phyloP scores from a whole-genome alignment of 2,113 vertebrate genomes.

The Damaliscus lunatus region DNA sequence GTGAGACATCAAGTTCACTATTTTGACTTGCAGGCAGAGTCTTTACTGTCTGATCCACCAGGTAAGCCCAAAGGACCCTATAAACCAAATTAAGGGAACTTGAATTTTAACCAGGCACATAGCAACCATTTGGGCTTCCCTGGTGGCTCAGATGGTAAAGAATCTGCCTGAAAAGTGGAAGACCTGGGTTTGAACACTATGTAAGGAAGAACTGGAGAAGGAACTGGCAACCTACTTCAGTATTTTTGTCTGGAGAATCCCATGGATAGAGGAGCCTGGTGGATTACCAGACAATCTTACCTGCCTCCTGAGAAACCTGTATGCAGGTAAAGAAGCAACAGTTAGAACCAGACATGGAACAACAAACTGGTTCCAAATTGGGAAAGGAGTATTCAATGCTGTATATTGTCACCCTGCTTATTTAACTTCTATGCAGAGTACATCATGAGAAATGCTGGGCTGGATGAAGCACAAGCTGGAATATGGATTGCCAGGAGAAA shows the following conservation, averaged over 20 bases:
- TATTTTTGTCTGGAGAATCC: background rate
- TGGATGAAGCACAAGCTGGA: background rate
- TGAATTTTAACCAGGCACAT: background rate
- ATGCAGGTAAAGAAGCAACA: background rate
- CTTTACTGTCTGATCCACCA: background rate
- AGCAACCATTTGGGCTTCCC: background rate
- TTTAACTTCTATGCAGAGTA: background rate
- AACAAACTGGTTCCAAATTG: background rate
- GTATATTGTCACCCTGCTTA: background rate
- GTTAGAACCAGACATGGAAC: background rate
- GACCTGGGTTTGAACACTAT: background rate
- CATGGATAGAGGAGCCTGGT: background rate
- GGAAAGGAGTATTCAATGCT: background rate
- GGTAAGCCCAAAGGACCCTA: background rate
- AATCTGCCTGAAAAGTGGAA: background rate
- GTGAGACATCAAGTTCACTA: background rate
- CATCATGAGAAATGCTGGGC: background rate
- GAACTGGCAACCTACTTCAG: background rate
- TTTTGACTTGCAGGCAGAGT: background rate
- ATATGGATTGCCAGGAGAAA: background rate
- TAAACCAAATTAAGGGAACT: background rate
- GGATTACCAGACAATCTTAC: background rate
- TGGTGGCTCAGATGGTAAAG: background rate
- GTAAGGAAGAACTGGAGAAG: background rate
- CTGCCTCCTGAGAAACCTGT: background rate